phyloP scores from a whole-genome alignment of 2,797 vertebrate genomes.

The Prunella strophiata region DNA sequence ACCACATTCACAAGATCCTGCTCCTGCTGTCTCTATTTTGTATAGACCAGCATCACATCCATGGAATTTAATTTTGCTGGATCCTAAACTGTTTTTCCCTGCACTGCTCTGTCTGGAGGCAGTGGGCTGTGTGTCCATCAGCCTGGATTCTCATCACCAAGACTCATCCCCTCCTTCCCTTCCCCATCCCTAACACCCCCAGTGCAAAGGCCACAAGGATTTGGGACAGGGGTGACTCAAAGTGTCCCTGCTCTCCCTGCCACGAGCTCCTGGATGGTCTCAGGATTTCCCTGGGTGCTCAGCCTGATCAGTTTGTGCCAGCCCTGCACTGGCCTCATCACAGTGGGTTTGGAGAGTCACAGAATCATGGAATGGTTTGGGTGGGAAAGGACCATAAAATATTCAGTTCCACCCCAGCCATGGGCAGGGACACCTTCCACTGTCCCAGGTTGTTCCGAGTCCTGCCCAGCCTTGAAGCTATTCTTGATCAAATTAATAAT shows the following conservation, averaged over 20 bases:
- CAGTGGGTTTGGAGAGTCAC: neutral
- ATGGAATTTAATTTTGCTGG: neutral
- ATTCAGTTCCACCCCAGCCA: neutral
- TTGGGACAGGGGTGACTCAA: neutral
- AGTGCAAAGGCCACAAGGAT: neutral
- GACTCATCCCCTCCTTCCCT: neutral
- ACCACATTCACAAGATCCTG: accelerated
- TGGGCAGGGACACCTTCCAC: neutral
- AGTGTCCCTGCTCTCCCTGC: neutral
- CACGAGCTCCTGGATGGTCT: neutral
- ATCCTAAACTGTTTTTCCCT: neutral
- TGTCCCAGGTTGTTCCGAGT: neutral
- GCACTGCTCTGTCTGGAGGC: neutral
- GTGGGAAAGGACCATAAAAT: neutral
- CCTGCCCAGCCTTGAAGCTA: neutral
- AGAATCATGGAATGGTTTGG: neutral
- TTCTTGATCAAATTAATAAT: neutral
- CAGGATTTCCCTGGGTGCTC: neutral
- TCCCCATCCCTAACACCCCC: neutral
- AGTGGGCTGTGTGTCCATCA: neutral
- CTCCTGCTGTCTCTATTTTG: neutral
- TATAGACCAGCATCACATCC: neutral
- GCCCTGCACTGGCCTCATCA: neutral
- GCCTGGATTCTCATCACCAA: neutral
- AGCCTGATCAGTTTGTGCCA: neutral